phyloP scores from a whole-genome alignment of 2,888 invertebrate genomes.

The Tenthredo notha region DNA sequence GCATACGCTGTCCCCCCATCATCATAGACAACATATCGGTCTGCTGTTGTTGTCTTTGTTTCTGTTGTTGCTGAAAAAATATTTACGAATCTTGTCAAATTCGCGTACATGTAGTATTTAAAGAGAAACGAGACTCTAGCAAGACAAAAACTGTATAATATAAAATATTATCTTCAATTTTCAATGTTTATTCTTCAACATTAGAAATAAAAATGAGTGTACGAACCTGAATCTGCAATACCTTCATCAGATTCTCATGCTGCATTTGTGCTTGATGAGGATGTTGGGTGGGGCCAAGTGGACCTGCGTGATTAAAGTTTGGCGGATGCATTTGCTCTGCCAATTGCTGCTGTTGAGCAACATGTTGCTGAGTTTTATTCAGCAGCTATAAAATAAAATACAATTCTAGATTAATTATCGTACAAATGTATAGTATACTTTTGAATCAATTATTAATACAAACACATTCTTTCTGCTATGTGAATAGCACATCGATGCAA shows the following conservation, averaged over 20 bases:
- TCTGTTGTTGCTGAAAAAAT: slow-evolving; percentile 69
- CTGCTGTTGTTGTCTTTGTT: slow-evolving; percentile 72
- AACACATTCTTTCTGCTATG: neutral
- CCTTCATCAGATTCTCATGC: slow-evolving; percentile 78
- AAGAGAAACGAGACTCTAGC: neutral
- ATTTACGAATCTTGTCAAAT: slow-evolving; percentile 29
- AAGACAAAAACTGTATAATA: neutral
- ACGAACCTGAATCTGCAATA: slow-evolving; percentile 79
- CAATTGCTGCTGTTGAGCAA: slow-evolving; percentile 61
- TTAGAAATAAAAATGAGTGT: neutral
- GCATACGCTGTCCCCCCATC: slow-evolving; percentile 81
- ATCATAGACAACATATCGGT: slow-evolving; percentile 82
- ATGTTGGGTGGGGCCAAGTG: slow-evolving; percentile 75
- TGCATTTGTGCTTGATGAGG: slow-evolving; percentile 76
- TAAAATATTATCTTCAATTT: neutral
- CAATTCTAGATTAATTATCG: slow-evolving; percentile 2
- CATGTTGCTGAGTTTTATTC: slow-evolving; percentile 69
- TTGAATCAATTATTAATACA: neutral
- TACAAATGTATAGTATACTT: neutral
- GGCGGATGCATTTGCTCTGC: slow-evolving; percentile 67
- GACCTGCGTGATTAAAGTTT: slow-evolving; percentile 73
- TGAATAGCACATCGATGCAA: neutral
- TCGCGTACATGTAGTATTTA: slow-evolving; percentile 59
- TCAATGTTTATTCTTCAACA: neutral
- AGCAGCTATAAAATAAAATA: slow-evolving; percentile 66